phyloP scores from a whole-genome alignment of 2,888 invertebrate genomes.

The Caenorhabditis zanzibari region DNA sequence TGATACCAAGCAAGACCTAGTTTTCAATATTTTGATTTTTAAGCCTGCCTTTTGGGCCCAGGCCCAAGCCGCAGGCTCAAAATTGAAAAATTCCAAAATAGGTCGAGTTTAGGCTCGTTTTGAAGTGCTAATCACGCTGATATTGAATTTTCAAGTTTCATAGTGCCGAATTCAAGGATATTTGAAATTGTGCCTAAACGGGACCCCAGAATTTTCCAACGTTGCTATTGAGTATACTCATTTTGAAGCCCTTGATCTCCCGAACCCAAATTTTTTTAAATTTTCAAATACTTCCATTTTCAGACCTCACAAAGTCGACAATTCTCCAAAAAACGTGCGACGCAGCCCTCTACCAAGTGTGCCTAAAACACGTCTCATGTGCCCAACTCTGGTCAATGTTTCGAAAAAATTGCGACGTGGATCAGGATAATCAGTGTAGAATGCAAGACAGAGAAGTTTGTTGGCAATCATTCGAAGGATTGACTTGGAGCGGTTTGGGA shows the following conservation, averaged over 20 bases:
- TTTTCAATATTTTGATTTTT: no score
- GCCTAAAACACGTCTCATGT: slow-evolving; percentile 81
- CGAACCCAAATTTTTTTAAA: background rate
- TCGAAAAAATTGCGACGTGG: slow-evolving; percentile 79
- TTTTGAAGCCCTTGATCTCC: background rate
- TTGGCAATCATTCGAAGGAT: slow-evolving; percentile 83
- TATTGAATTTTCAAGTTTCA: no score
- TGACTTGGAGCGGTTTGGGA: slow-evolving; percentile 83
- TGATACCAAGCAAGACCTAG: no score
- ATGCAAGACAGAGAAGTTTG: slow-evolving; percentile 81
- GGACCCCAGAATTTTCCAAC: no score
- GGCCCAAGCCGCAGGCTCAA: no score
- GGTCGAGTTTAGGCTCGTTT: no score
- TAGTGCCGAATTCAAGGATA: no score
- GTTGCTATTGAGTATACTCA: slow-evolving; percentile 13
- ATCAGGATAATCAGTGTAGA: slow-evolving; percentile 80
- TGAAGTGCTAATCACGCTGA: no score
- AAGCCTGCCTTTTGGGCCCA: no score
- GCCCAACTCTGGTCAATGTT: slow-evolving; percentile 82
- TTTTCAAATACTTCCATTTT: background rate
- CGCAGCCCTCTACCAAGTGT: slow-evolving; percentile 79
- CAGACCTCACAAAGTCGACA: slow-evolving; percentile 59
- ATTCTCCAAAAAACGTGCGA: slow-evolving; percentile 76
- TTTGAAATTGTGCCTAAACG: no score
- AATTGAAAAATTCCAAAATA: background rate